Percentiles rank a stretch among this genome's conserved stretches.
phyloP scores from a whole-genome alignment of 2,797 vertebrate species.

The Xiphorhynchus erythropygius region DNA sequence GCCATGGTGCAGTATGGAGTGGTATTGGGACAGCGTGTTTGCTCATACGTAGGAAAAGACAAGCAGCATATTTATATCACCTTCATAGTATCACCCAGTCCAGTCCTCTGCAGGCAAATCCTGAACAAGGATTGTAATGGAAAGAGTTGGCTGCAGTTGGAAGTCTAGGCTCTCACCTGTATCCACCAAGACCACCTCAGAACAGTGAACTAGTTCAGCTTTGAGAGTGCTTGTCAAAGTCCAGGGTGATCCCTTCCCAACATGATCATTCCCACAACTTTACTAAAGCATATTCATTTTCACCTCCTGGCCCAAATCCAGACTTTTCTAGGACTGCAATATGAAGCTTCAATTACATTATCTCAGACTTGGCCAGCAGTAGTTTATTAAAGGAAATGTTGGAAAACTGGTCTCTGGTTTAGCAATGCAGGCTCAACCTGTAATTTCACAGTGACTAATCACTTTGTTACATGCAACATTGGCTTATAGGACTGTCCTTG shows the following conservation, averaged over 20 bases:
- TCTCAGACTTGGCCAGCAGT: background rate
- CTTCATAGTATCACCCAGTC: background rate
- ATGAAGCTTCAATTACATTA: background rate
- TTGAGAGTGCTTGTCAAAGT: background rate
- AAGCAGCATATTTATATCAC: background rate
- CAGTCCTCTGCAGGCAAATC: background rate
- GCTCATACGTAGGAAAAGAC: background rate
- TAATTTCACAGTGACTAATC: background rate
- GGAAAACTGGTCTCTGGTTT: background rate
- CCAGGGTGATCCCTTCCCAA: background rate
- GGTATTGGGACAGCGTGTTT: accelerated
- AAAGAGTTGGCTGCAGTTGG: background rate
- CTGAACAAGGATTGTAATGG: background rate
- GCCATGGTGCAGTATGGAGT: background rate
- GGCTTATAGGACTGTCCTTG: background rate
- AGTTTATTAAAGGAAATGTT: background rate
- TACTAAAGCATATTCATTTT: background rate
- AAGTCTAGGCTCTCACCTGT: background rate
- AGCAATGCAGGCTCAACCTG: background rate
- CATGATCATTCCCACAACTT: background rate
- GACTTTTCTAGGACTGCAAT: background rate
- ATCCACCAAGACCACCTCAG: background rate
- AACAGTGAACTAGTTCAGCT: background rate
- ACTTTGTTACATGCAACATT: accelerated
- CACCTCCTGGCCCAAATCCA: background rate